Evolutionary conservation across 2,888 invertebrate genomes (phyloP).

Genomic region (Drosophila lacicola): DNA sequence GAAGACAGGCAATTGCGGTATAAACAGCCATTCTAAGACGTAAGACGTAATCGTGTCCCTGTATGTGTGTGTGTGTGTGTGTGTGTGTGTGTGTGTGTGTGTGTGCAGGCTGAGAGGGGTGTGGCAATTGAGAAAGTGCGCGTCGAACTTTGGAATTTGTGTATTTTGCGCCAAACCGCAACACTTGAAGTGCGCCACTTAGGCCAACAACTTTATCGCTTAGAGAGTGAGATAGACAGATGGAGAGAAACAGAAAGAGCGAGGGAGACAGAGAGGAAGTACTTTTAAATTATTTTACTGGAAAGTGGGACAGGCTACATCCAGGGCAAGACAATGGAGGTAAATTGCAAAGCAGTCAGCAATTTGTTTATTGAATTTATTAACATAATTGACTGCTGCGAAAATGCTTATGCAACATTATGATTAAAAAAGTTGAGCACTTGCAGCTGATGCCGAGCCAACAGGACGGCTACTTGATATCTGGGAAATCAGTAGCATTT

Average conservation of each 20-base stretch:
- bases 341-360: constrained; percentile 24
- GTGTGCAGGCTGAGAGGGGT: neutral
- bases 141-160: constrained; percentile 69
- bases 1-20: constrained; percentile 67
- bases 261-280: neutral
- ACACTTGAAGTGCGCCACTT: constrained; percentile 66
- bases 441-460: constrained; percentile 51
- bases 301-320: constrained; percentile 47
- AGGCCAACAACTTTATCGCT: constrained; percentile 68
- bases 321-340: constrained; percentile 34
- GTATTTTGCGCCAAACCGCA: constrained; percentile 63
- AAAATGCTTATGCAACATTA: constrained; percentile 26
- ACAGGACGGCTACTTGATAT: constrained; percentile 45
- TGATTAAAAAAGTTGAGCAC: constrained; percentile 59
- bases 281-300: constrained; percentile 38
- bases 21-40: constrained; percentile 57
- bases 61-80: constrained; percentile 1
- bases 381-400: constrained; percentile 72
- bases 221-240: neutral
- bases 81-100: constrained; percentile 5
- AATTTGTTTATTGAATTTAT: constrained; percentile 71
- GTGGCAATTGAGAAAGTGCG: constrained; percentile 64
- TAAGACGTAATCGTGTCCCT: constrained; percentile 34
- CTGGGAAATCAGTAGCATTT: constrained; percentile 49
- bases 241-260: neutral